Base-by-base conservation (phyloP, 2,113 vertebrate species). In the Chaetorhynchus papuensis region DNA sequence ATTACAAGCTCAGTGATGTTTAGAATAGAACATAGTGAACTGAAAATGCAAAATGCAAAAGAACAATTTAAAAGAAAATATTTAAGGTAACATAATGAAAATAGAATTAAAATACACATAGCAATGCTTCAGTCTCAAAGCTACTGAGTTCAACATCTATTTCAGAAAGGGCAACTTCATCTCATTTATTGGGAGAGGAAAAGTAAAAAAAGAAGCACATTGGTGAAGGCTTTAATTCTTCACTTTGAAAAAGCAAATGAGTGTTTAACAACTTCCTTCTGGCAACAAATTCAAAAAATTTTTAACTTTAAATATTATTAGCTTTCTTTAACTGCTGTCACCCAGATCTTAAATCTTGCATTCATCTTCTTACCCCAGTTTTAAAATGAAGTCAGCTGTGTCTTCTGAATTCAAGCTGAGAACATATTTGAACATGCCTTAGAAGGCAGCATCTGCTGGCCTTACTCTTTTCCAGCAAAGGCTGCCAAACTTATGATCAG, bases 371-470 rank as follows among this genome's bases (percentile, higher is more conserved):
- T 8, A 15, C 11, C 4, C 33, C 7, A 75, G 12, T 81, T 92
- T 71, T 87, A 87, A 95, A 94, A 81, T 52, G 6, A 76, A 94
- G 56, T 81, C 44, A 92, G 8, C 33, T 92, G 50, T 75, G 44
- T 44, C 63, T 80, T 69, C 71, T 3, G 7, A 59, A 83, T 72
- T 93, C 66, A 94, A 89, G 54, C 71, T 75, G 47, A 81, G 71
- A 93, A 59, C 68, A 82, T 77, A 90, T 80, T 90, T 94, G 80
- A 89, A 70, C 52, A 75, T 50, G 66, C 22, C 72, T 85, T 89
- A 81, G 52, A 95, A 90, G 72, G 20, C 74, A 95, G 74, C 69
- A 91, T 89, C 80, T 96, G 91, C 41, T 84, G 83, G 35, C 47
- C 18, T 33, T 44, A n/a, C n/a, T 57, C 23, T 54, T 31, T 89